These are phyloP conservation scores for Coenonympha glycerion DNA, from an alignment of 2,888 invertebrate genomes.

Conservation along the genomic window DNA sequence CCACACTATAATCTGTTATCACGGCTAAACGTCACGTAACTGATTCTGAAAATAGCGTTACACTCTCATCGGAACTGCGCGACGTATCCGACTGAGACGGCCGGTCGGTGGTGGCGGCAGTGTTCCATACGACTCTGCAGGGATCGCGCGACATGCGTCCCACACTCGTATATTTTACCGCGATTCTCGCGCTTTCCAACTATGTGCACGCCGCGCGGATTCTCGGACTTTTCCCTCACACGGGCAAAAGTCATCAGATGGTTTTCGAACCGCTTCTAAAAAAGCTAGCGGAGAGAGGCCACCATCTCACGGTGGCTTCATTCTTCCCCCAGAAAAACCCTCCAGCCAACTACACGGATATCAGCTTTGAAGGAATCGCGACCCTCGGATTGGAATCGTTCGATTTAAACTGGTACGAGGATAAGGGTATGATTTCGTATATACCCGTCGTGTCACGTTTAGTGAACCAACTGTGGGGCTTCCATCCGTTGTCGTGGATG, in stretches of 20 bases:
- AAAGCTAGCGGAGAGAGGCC: constrained; percentile 74
- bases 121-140: constrained; percentile 27
- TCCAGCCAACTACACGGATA: constrained; percentile 61
- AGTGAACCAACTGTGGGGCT: constrained; percentile 42
- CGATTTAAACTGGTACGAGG: constrained; percentile 49
- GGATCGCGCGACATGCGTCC: constrained; percentile 47
- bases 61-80: constrained; percentile 6
- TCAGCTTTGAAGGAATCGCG: constrained; percentile 61
- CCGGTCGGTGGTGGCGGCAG: constrained; percentile 25
- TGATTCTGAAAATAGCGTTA: constrained; percentile 35
- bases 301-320: constrained; percentile 77
- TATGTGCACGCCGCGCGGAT: constrained; percentile 45
- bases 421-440: constrained; percentile 36
- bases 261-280: constrained; percentile 75
- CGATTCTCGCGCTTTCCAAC: constrained; percentile 38
- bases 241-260: constrained; percentile 79
- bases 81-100: constrained; percentile 2
- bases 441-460: constrained; percentile 43
- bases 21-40: constrained; percentile 29
- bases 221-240: constrained; percentile 70
- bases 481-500: constrained; percentile 49
- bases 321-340: constrained; percentile 73
- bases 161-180: constrained; percentile 32
- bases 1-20: constrained; percentile 11
- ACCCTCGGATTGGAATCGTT: constrained; percentile 50